Evolutionary conservation across 2,888 invertebrate genomes (phyloP).

Genomic region (Ceraclea dissimilis): DNA sequence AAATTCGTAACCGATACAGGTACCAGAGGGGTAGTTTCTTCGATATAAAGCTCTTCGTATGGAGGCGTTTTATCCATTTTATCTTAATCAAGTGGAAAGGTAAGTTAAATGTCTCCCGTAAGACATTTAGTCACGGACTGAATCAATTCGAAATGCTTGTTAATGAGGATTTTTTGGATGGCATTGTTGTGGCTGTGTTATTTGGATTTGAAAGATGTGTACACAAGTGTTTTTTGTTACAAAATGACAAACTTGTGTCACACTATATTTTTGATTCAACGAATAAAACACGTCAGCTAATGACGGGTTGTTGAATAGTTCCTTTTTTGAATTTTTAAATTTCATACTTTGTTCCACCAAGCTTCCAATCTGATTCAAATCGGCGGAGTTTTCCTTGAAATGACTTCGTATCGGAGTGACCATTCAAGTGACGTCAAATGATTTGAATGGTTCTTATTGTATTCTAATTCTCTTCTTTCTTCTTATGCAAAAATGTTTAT

Average conservation of each 20-base stretch:
- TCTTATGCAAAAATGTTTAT: no score
- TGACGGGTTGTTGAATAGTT: not conserved
- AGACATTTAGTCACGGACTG: conserved; percentile 23
- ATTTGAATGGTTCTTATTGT: no score
- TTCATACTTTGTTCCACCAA: no score
- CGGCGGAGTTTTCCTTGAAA: no score
- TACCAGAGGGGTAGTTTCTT: conserved; percentile 15
- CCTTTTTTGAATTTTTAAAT: no score
- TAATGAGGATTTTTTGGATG: conserved; percentile 10
- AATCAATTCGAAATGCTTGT: conserved; percentile 15
- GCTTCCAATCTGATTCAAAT: no score
- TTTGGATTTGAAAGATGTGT: conserved; percentile 30
- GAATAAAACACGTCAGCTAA: not conserved
- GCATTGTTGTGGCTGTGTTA: conserved; percentile 13
- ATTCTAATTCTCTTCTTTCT: no score
- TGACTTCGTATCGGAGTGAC: no score
- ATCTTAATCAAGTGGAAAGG: not conserved
- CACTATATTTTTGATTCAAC: conserved; percentile 12
- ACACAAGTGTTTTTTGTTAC: conserved; percentile 40
- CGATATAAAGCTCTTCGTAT: conserved; percentile 15
- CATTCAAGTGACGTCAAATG: no score
- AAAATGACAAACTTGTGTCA: not conserved
- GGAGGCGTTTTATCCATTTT: conserved; percentile 9
- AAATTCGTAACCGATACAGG: conserved; percentile 19
- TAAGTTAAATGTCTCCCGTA: conserved; percentile 12